Evolutionary conservation across 1,140 invertebrate species (phyloP).

Genomic region (Anoplophora glabripennis): DNA sequence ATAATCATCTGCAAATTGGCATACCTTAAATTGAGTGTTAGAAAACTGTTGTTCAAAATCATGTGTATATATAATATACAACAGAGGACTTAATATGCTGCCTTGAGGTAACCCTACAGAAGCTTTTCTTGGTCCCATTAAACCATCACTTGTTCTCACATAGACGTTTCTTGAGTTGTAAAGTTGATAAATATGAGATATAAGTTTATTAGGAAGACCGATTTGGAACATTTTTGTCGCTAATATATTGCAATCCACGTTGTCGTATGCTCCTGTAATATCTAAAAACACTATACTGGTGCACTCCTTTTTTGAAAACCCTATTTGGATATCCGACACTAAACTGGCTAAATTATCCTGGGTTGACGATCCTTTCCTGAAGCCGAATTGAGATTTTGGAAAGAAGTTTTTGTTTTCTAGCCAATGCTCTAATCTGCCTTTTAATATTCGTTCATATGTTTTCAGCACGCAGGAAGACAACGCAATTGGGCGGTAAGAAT

Average conservation of each 20-base stretch:
- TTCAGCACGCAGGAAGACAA: conserved; percentile 11
- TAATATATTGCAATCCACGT: neutral
- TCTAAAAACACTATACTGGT: neutral
- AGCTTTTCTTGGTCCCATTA: neutral
- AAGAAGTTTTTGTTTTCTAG: neutral
- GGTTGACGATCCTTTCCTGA: neutral
- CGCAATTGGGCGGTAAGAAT: conserved; percentile 8
- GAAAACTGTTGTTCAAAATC: too few relatives aligned
- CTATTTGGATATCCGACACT: conserved; percentile 2
- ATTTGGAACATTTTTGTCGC: neutral
- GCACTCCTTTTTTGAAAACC: neutral
- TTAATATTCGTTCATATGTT: conserved; percentile 10
- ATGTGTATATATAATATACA: neutral
- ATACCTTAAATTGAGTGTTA: too few relatives aligned
- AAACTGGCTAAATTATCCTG: conserved; percentile 4
- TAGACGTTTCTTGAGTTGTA: neutral
- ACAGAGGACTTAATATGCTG: neutral
- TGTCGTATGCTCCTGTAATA: conserved; percentile 2
- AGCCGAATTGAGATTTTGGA: conserved; percentile 8
- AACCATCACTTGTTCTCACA: neutral
- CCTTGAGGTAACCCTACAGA: neutral
- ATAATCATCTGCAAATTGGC: too few relatives aligned
- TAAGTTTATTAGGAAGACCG: neutral
- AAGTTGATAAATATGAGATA: neutral
- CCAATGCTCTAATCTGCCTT: conserved; percentile 8